These are phyloP conservation scores for Lontra canadensis DNA, from an alignment of 2,113 vertebrate species.

Conservation along the genomic window DNA sequence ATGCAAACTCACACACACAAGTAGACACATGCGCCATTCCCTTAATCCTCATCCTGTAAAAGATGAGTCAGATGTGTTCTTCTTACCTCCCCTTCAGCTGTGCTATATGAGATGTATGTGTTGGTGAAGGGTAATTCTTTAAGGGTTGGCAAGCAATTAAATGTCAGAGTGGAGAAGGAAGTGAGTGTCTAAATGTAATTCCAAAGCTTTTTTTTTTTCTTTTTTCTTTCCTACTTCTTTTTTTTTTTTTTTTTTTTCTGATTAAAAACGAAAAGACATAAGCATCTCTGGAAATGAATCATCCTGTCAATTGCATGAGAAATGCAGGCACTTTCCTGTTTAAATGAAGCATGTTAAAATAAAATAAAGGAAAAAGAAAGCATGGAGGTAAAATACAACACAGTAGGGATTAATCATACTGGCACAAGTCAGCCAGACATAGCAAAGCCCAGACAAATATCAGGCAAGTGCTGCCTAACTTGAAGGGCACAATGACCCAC, in stretches of 20 bases:
- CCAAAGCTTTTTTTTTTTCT: background rate
- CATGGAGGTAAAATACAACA: background rate
- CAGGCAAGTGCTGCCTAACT: background rate
- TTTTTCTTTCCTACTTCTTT: background rate
- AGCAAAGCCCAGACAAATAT: background rate
- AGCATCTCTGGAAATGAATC: constrained; percentile 38
- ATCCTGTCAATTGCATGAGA: background rate
- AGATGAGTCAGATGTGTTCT: background rate
- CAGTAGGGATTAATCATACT: background rate
- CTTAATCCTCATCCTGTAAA: background rate
- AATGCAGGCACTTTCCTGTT: background rate
- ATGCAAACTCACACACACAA: background rate
- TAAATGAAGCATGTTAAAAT: background rate
- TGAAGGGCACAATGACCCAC: background rate
- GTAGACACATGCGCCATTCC: background rate
- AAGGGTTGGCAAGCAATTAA: background rate
- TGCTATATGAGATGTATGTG: background rate
- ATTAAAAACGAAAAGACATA: constrained; percentile 23
- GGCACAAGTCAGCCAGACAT: background rate
- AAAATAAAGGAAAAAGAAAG: background rate
- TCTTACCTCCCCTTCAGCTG: background rate
- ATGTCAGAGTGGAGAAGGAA: background rate
- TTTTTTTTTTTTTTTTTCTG: background rate
- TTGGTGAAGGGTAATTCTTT: background rate
- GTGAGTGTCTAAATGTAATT: constrained; percentile 18